Evolutionary conservation across 92 coral and sea anemone genomes (phyloP).

Genomic region (Umimayanthus chanpuru): DNA sequence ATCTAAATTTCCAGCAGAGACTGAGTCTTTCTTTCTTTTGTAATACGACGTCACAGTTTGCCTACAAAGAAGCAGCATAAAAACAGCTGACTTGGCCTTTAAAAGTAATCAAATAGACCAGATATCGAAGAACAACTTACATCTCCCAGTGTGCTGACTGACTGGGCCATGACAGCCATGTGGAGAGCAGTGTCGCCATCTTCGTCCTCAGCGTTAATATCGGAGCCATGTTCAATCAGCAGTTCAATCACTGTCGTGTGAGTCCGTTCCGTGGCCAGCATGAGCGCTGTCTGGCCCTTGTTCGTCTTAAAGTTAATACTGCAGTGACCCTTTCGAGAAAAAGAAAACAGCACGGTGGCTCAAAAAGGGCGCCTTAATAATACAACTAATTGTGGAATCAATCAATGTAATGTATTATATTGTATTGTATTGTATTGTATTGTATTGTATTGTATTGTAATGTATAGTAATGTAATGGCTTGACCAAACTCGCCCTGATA

Average conservation of each 20-base stretch:
- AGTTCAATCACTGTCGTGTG: slow-evolving; percentile 62
- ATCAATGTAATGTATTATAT: neutral
- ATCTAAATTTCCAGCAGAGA: neutral
- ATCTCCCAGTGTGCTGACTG: slow-evolving; percentile 56
- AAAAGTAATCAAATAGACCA: neutral
- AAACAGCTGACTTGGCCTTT: neutral
- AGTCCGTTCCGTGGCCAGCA: slow-evolving; percentile 63
- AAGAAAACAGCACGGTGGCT: neutral
- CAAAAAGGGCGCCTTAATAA: neutral
- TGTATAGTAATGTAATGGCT: too few relatives aligned
- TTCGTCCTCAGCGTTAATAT: slow-evolving; percentile 64
- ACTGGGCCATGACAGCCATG: slow-evolving; percentile 70
- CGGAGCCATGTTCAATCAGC: slow-evolving; percentile 62
- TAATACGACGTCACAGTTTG: neutral
- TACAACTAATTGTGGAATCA: neutral
- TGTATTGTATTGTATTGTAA: neutral
- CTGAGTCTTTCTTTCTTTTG: neutral
- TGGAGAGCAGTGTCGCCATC: slow-evolving; percentile 87
- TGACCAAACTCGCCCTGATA: too few relatives aligned
- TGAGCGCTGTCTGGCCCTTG: slow-evolving; percentile 73
- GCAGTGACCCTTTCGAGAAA: slow-evolving; percentile 70
- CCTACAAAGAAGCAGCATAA: neutral
- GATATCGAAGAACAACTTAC: slow-evolving; percentile 7
- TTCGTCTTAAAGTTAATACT: slow-evolving; percentile 55
- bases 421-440: neutral